phyloP scores from a whole-genome alignment of 2,888 invertebrate genomes.

The Drosophila nr. perissopoda region DNA sequence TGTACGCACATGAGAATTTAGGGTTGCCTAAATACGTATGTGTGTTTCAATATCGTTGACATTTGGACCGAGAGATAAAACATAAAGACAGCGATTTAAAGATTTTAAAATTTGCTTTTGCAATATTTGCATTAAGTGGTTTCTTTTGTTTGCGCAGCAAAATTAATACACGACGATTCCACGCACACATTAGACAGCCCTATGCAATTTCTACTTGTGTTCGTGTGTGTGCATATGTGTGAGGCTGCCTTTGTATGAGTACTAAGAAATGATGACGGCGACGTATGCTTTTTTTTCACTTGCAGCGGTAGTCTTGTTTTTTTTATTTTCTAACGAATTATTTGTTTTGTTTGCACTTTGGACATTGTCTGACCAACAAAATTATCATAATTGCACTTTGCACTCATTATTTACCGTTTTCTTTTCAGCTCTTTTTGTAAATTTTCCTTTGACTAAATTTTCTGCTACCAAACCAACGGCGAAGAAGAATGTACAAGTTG shows the following conservation, averaged over 20 bases:
- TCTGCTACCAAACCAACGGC: constrained; percentile 65
- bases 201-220: constrained; percentile 53
- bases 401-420: constrained; percentile 66
- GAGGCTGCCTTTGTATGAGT: constrained; percentile 63
- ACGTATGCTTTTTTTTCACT: constrained; percentile 71
- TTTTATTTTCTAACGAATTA: constrained; percentile 18
- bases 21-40: constrained; percentile 58
- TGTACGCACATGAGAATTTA: constrained; percentile 46
- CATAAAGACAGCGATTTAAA: constrained; percentile 4
- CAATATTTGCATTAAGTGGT: constrained; percentile 12
- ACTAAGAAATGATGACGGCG: constrained; percentile 77
- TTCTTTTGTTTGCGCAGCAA: constrained; percentile 39
- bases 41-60: constrained; percentile 21
- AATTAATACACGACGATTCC: constrained; percentile 22
- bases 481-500: constrained; percentile 63
- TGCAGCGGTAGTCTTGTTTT: constrained; percentile 56
- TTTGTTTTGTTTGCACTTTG: constrained; percentile 31
- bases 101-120: not conserved
- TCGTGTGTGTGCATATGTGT: constrained; percentile 24
- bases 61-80: constrained; percentile 3
- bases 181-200: constrained; percentile 60
- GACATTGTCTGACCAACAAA: constrained; percentile 9
- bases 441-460: constrained; percentile 67
- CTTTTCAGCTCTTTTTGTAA: constrained; percentile 41
- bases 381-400: constrained; percentile 51